These are phyloP conservation scores for Epiblema foenella DNA, from an alignment of 2,888 invertebrate genomes.

Conservation along the genomic window DNA sequence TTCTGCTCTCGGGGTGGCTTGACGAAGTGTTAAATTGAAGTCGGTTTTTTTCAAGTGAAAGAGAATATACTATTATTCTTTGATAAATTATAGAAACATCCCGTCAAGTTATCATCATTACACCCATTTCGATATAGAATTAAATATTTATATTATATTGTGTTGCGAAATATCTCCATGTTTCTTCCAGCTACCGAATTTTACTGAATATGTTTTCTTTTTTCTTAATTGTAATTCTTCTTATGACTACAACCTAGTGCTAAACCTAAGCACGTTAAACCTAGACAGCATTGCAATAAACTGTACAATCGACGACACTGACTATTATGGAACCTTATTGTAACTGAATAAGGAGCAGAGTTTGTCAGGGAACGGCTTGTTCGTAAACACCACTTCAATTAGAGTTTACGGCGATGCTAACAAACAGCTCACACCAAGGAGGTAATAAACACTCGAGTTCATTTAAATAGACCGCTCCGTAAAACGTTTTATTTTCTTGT, in stretches of 20 bases:
- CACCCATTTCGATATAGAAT: too few relatives aligned
- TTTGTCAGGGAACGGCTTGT: background rate
- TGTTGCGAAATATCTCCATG: too few relatives aligned
- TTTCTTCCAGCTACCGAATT: too few relatives aligned
- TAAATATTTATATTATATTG: too few relatives aligned
- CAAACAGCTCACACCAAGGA: conserved; percentile 3
- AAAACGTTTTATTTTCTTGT: background rate
- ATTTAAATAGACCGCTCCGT: conserved; percentile 12
- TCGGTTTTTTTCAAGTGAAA: too few relatives aligned
- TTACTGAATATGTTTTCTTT: too few relatives aligned
- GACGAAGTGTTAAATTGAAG: too few relatives aligned
- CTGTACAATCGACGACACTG: background rate
- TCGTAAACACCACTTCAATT: conserved; percentile 13
- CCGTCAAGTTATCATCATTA: too few relatives aligned
- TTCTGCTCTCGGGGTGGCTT: too few relatives aligned
- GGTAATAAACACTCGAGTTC: conserved; percentile 8
- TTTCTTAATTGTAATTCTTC: background rate
- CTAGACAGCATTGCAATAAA: conserved; percentile 1
- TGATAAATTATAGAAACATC: too few relatives aligned
- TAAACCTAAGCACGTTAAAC: background rate
- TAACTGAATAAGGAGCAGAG: background rate
- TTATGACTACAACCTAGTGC: background rate
- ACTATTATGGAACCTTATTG: background rate
- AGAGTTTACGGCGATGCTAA: background rate
- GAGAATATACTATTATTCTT: too few relatives aligned